Evolutionary conservation across 2,113 vertebrate genomes (phyloP).

Genomic region (Leucoraja erinaceus): DNA sequence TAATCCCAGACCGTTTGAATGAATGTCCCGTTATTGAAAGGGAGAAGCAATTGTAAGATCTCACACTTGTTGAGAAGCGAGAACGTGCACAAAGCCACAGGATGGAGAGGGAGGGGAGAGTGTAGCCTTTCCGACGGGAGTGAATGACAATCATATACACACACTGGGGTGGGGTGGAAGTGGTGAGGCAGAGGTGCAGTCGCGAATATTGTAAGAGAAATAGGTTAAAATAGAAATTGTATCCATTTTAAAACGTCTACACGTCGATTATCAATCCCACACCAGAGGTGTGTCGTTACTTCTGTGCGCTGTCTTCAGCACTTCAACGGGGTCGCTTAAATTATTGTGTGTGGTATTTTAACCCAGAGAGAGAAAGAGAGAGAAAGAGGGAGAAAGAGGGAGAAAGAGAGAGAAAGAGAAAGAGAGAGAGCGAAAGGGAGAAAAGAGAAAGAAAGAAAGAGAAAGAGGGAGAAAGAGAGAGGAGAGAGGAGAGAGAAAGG

Average conservation of each 20-base stretch:
- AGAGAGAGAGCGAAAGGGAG: too few species aligned
- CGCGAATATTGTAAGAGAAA: not conserved
- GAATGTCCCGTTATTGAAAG: too few species aligned
- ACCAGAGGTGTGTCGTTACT: not conserved
- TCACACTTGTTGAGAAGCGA: not conserved
- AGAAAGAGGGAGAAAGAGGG: too few species aligned
- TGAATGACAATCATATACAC: not conserved
- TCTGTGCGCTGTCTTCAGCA: conserved; percentile 20
- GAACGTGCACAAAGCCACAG: not conserved
- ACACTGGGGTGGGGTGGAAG: too few species aligned
- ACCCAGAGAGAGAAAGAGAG: too few species aligned
- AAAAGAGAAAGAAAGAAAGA: too few species aligned
- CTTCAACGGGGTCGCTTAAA: not conserved
- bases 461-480: too few species aligned
- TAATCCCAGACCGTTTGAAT: too few species aligned
- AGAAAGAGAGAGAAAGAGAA: too few species aligned
- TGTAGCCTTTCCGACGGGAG: too few species aligned
- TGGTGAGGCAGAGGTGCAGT: not conserved
- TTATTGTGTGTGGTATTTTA: not conserved
- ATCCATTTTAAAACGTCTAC: not conserved
- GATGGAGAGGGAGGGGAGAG: not conserved
- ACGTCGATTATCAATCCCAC: not conserved
- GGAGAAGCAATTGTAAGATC: not conserved
- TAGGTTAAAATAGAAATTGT: not conserved
- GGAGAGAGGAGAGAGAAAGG: too few species aligned